These are phyloP conservation scores for Notoglanidium macrostoma DNA, from an alignment of 2,797 vertebrate species.

Conservation along the genomic window DNA sequence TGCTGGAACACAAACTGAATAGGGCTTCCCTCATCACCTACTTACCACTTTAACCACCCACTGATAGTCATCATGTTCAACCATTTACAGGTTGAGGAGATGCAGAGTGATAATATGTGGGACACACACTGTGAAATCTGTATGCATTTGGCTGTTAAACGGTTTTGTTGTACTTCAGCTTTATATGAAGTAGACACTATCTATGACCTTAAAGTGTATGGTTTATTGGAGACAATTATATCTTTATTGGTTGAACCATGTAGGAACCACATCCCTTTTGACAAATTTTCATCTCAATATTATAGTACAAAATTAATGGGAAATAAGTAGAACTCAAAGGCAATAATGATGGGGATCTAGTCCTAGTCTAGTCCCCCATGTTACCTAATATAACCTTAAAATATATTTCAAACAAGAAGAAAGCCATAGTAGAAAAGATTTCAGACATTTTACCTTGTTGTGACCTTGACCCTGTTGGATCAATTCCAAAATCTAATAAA, in stretches of 20 bases:
- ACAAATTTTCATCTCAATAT: background rate
- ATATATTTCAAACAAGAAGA: background rate
- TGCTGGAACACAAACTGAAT: background rate
- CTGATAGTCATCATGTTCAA: slow-evolving; percentile 18
- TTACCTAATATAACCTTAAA: background rate
- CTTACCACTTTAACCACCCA: slow-evolving; percentile 30
- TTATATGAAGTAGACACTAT: background rate
- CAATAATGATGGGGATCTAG: background rate
- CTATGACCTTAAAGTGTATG: background rate
- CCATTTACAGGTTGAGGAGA: slow-evolving; percentile 1
- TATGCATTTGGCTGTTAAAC: slow-evolving; percentile 1
- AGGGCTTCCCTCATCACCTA: slow-evolving; percentile 28
- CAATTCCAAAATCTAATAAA: background rate
- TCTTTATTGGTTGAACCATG: background rate
- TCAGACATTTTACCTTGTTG: background rate
- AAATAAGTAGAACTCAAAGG: background rate
- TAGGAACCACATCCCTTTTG: background rate
- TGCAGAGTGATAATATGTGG: slow-evolving; percentile 18
- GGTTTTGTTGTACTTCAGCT: background rate
- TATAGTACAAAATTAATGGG: background rate
- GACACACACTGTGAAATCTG: slow-evolving; percentile 19
- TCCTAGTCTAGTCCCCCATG: background rate
- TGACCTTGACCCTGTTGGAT: background rate
- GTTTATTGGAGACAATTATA: background rate
- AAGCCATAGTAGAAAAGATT: background rate